Conservation (phyloP, 2,888 invertebrate species). For the Andrena minutula region DNA sequence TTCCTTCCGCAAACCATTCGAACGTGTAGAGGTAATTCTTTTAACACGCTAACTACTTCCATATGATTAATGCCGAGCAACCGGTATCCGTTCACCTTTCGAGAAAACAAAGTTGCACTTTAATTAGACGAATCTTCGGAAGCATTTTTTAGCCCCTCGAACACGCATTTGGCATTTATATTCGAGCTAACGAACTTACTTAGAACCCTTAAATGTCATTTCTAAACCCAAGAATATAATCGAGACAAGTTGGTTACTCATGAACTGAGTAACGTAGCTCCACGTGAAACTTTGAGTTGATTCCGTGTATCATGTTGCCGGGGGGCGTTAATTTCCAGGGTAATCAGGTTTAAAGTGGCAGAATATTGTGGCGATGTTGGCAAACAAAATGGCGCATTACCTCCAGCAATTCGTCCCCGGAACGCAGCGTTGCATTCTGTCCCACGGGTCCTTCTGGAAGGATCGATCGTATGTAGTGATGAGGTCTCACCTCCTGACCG, state of each 20-base stretch:
- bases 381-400: constrained; percentile 81
- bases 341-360: constrained; percentile 10
- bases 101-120: not conserved
- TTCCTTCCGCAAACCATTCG: constrained; percentile 95
- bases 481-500: constrained; percentile 98
- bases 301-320: not conserved
- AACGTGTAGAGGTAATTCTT: constrained; percentile 96
- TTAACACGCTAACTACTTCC: constrained; percentile 97
- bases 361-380: not conserved
- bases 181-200: too few species aligned
- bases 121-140: not conserved
- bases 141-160: not conserved
- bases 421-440: constrained; percentile 93
- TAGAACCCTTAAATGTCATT: too few species aligned
- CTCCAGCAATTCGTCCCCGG: constrained; percentile 97
- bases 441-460: constrained; percentile 99
- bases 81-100: constrained; percentile 95
- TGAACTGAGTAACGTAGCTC: not conserved
- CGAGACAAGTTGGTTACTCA: not conserved
- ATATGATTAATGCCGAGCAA: constrained; percentile 97
- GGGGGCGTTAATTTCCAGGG: constrained; percentile 21
- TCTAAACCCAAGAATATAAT: too few species aligned
- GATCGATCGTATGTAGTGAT: constrained; percentile 99
- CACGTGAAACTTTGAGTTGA: constrained; percentile 1
- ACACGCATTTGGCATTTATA: not conserved